Base-by-base conservation (phyloP, 2,113 vertebrate genomes). In the Vidua chalybeata region DNA sequence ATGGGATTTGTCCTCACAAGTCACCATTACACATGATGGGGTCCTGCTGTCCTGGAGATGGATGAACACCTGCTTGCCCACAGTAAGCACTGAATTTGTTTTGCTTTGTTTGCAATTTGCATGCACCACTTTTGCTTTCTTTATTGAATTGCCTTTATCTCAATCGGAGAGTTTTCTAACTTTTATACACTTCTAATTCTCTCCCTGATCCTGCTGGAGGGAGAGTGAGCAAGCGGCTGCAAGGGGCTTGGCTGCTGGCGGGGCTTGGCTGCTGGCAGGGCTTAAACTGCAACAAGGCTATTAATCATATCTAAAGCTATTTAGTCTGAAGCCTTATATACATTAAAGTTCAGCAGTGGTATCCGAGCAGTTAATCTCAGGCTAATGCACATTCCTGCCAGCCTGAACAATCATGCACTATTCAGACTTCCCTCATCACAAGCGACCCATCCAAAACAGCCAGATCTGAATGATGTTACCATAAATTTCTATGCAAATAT, bases 321-420 rank as follows among this genome's bases (percentile, higher is more conserved):
- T 91, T 46, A 79, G 39, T 58, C n/a, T 64, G 61, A 84, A 41
- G 13, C 20, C 39, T 78, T 67, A 4, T 2, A 58, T 62, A 49
- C 11, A 75, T 8, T 37, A 19, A 56, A 33, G n/a, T 52, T 52
- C 41, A 83, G 24, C 19, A n/a, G 14, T 4, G 56, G 52, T 54
- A 64, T 59, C 37, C 39, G 31, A 66, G 28, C 37, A 66, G 51
- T 58, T 66, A 13, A 71, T 46, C 63, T 69, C 81, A 63, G 58
- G 23, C 39, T 68, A 81, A 81, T 11, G 39, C 56, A 48, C 28
- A 7, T 58, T 89, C 51, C 81, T 78, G 31, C 12, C 52, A 74
- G 23, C 12, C 30, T 54, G 43, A 77, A 74, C 26, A 19, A 33
- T 3, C 0, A 0, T 19, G 22, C 13, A 14, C 51, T 49, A 33